Evolutionary conservation across 2,797 vertebrate genomes (phyloP).

Genomic region (Gymnoscopelus microlampas): DNA sequence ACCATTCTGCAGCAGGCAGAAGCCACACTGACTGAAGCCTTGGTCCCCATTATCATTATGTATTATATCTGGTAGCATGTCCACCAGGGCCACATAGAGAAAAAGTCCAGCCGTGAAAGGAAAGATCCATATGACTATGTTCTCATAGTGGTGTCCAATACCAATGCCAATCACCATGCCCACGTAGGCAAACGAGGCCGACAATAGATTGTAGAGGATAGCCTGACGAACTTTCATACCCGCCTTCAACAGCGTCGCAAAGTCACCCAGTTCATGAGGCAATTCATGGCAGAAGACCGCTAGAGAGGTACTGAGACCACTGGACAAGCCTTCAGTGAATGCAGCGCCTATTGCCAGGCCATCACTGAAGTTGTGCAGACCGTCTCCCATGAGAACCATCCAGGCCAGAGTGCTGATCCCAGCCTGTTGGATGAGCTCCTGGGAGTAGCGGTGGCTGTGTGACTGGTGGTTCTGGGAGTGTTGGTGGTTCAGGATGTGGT

Average conservation of each 20-base stretch:
- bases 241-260: conserved; percentile 94
- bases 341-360: conserved; percentile 94
- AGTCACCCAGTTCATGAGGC: conserved; percentile 96
- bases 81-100: conserved; percentile 97
- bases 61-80: conserved; percentile 99
- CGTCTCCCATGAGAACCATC: conserved; percentile 99
- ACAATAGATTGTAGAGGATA: conserved; percentile 92
- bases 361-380: conserved; percentile 96
- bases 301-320: conserved; percentile 95
- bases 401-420: conserved; percentile 94
- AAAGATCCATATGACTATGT: conserved; percentile 96
- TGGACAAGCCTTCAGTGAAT: conserved; percentile 95
- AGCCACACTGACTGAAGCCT: conserved; percentile 95
- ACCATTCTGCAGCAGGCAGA: conserved; percentile 97
- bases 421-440: conserved; percentile 91
- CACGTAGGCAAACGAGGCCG: conserved; percentile 93
- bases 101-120: conserved; percentile 96
- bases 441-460: conserved; percentile 92
- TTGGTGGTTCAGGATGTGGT: conserved; percentile 98
- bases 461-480: conserved; percentile 98
- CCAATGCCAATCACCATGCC: conserved; percentile 93
- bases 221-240: conserved; percentile 98
- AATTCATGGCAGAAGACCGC: conserved; percentile 98
- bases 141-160: conserved; percentile 95
- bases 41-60: conserved; percentile 96